Evolutionary conservation across 2,113 vertebrate genomes (phyloP), one percentile per base, ranked within the genome.

Genomic region (Leptosomus discolor): DNA sequence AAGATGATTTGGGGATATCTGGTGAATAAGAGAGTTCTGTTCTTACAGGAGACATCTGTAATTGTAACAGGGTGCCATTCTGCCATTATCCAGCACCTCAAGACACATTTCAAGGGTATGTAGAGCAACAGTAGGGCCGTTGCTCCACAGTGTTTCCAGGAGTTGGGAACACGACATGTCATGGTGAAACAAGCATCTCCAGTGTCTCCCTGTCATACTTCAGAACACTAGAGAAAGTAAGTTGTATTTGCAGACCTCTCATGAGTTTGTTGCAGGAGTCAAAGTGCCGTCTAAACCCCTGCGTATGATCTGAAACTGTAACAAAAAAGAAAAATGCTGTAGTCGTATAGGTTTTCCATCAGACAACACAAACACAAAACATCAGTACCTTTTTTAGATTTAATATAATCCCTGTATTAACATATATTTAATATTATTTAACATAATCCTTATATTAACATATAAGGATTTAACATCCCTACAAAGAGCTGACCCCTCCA

Each of bases 141-240:
- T 78, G 20, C 21, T 70, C 6, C 39, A 22, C 20, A 9, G 15
- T 30, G 8, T 85, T 92, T 39, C 10, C 22, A 43, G 29, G 30
- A 71, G 9, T 0, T 36, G 12, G 29, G 12, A 91, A 56, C 6
- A 34, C 0, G 0, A 15, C 1, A 8, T 16, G 6, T 17, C 29
- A 34, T 6, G 75, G n/a, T 37, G 23, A 80, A 89, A 69, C 9
- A 23, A 86, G 3, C 4, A 19, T 20, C 37, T 79, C 8, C 16
- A 13, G 7, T 51, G 16, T 9, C 3, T 48, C 10, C 11, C 37
- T 48, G 34, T 24, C 12, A 24, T 7, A 36, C 11, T 57, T 36
- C n/a, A 71, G 15, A 22, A 58, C 22, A 58, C 9, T 12, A 60
- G 14, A 73, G 45, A 69, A 88, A 88, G 69, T 12, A 24, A 3